These are phyloP conservation scores for Serinus canaria DNA, from an alignment of 2,113 vertebrate genomes.

Conservation along the genomic window DNA sequence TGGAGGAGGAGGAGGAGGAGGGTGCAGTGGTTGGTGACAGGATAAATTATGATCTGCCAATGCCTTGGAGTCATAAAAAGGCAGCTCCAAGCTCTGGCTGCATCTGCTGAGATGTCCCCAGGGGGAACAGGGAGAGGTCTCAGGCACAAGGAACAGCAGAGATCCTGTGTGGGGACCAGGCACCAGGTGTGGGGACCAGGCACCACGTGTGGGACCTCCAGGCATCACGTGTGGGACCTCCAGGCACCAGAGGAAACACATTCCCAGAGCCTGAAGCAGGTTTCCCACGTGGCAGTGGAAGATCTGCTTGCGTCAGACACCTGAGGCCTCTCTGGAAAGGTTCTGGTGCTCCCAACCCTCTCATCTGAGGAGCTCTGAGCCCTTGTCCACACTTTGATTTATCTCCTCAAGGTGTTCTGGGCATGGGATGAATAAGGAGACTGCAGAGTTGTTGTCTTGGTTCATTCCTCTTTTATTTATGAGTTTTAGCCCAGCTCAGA, in stretches of 20 bases:
- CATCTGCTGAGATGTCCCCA: neutral
- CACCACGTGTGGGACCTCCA: rapidly evolving
- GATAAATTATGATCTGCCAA: neutral
- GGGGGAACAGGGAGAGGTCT: neutral
- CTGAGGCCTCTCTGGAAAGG: neutral
- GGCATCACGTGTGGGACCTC: rapidly evolving
- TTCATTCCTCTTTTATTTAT: neutral
- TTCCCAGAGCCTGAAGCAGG: neutral
- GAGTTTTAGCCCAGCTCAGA: neutral
- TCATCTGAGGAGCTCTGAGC: neutral
- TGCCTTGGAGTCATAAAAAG: neutral
- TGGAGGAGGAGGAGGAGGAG: neutral
- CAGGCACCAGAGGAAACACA: neutral
- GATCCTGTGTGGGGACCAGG: rapidly evolving
- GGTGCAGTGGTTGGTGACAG: neutral
- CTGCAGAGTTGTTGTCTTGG: neutral
- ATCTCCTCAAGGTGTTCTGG: neutral
- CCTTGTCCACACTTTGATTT: neutral
- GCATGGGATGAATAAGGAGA: neutral
- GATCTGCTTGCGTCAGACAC: neutral
- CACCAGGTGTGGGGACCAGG: rapidly evolving
- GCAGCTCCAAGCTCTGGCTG: neutral
- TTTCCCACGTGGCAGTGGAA: neutral
- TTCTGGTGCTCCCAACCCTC: neutral
- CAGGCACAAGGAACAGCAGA: neutral